These are phyloP conservation scores for Ploceus nigricollis DNA, from an alignment of 2,113 vertebrate genomes.

Conservation along the genomic window DNA sequence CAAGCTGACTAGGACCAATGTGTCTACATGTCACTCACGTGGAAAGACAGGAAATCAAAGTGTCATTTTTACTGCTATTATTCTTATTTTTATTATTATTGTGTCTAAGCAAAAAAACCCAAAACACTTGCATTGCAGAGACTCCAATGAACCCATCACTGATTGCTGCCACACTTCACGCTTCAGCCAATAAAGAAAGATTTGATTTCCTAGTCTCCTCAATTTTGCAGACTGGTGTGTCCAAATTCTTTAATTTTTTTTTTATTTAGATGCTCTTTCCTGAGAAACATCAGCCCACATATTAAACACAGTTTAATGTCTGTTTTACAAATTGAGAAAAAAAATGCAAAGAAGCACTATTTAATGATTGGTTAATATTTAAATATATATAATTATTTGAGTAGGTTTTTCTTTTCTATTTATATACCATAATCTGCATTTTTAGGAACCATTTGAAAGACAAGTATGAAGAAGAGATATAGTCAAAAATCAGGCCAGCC, in stretches of 20 bases:
- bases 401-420: not conserved
- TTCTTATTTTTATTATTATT: not conserved
- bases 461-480: not conserved
- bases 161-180: not conserved
- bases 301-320: not conserved
- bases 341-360: not conserved
- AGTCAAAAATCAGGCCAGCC: not conserved
- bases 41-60: not conserved
- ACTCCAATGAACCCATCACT: not conserved
- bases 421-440: not conserved
- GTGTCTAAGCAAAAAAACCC: not conserved
- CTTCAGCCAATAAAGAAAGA: not conserved
- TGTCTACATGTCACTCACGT: not conserved
- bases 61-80: not conserved
- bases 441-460: not conserved
- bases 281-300: not conserved
- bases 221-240: not conserved
- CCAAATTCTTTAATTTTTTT: not conserved
- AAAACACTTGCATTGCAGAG: not conserved
- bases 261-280: not conserved
- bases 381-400: not conserved
- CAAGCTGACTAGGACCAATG: not conserved
- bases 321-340: not conserved
- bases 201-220: not conserved
- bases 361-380: not conserved